Base-by-base conservation (phyloP, 1,140 invertebrate species). In the Drosophila nannoptera region DNA sequence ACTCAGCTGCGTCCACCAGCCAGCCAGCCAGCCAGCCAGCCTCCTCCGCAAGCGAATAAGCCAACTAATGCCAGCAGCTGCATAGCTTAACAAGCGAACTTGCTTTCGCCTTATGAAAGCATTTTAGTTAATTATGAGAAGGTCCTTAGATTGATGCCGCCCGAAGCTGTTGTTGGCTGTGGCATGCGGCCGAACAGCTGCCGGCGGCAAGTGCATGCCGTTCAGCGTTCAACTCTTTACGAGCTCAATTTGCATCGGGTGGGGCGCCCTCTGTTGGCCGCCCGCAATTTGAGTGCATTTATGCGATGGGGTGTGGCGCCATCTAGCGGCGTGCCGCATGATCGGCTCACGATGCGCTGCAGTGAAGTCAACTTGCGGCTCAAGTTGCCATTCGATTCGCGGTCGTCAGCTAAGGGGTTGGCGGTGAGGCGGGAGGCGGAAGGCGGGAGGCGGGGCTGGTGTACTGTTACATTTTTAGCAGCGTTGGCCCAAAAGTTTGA, bases 61-160 rank as follows among this genome's bases (percentile, higher is more conserved):
- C n/a, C n/a, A n/a, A n/a, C n/a, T n/a, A n/a, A n/a, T n/a, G n/a
- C 60, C 43, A 22, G 22, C 22, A 22, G n/a, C n/a, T n/a, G n/a
- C n/a, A n/a, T n/a, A n/a, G n/a, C n/a, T n/a, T 22, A 53, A 43
- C 29, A 5, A 22, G 14, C 60, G 46, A 53, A 69, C 31, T 62
- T 70, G 68, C 33, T 65, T 69, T 58, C 45, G 67, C 36, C 36
- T 65, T 65, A 65, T 65, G 61, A 69, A 69, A 65, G 67, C 59
- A 71, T 67, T 71, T 67, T 71, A 49, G 60, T 60, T 71, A 71
- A 71, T 71, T 71, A 70, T 66, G 62, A 66, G 54, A 66, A 66
- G 35, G 63, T 54, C 35, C 48, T 65, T 48, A 59, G 68, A 69
- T 70, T 66, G 68, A 66, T 70, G 67, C 40, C n/a, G n/a, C n/a